These are phyloP conservation scores for Euzophera pinguis DNA, from an alignment of 2,888 invertebrate genomes.

Conservation along the genomic window DNA sequence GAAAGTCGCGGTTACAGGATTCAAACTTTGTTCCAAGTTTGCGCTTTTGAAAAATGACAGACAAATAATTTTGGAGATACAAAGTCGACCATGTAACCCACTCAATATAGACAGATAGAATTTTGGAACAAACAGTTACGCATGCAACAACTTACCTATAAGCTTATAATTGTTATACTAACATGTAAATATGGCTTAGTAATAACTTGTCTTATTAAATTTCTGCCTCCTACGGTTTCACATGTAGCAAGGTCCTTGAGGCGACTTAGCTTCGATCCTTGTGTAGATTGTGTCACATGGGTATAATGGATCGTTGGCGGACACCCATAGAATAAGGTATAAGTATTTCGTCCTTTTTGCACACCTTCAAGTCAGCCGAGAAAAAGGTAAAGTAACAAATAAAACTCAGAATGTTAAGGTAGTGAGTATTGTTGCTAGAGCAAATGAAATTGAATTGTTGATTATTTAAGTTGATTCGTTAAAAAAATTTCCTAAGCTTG, in stretches of 20 bases:
- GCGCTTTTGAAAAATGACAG: too few species aligned
- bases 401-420: neutral
- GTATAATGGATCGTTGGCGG: slow-evolving; percentile 4
- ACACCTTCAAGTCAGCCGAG: slow-evolving; percentile 5
- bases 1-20: too few species aligned
- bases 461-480: too few species aligned
- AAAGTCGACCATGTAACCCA: too few species aligned
- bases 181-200: neutral
- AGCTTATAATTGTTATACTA: too few species aligned
- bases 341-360: slow-evolving; percentile 11
- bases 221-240: neutral
- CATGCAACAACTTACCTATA: neutral
- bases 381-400: neutral
- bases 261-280: slow-evolving; percentile 4
- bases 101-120: too few species aligned
- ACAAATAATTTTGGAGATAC: too few species aligned
- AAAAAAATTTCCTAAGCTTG: too few species aligned
- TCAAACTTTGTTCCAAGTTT: too few species aligned
- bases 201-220: neutral
- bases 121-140: too few species aligned
- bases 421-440: too few species aligned
- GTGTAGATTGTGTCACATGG: slow-evolving; percentile 5
- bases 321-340: neutral
- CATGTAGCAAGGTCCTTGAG: slow-evolving; percentile 1
- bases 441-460: too few species aligned